phyloP scores from a whole-genome alignment of 1,140 invertebrate species.

The Macrocentrus cingulum region DNA sequence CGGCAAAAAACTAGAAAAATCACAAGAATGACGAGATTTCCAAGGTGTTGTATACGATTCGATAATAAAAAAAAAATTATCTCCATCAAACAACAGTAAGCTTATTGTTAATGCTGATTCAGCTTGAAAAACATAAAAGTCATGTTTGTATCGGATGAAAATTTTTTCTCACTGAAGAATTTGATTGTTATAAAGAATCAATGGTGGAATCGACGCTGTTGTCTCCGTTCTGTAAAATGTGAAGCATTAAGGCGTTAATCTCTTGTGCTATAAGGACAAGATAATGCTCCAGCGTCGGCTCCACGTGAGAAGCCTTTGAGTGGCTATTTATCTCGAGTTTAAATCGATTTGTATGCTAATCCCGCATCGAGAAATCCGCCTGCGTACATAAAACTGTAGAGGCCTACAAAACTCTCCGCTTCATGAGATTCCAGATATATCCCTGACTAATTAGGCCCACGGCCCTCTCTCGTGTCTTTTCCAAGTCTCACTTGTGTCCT shows the following conservation, averaged over 20 bases:
- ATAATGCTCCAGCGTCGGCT: slow-evolving; percentile 54
- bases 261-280: slow-evolving; percentile 48
- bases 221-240: slow-evolving; percentile 43
- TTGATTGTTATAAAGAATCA: no score
- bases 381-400: slow-evolving; percentile 55
- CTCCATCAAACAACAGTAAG: no score
- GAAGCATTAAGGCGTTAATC: slow-evolving; percentile 57
- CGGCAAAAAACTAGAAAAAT: no score
- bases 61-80: no score
- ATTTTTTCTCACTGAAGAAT: no score
- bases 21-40: no score
- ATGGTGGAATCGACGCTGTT: no score
- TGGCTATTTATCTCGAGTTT: slow-evolving; percentile 60
- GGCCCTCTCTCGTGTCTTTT: slow-evolving; percentile 23
- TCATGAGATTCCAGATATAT: slow-evolving; percentile 58
- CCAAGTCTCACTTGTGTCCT: slow-evolving; percentile 3
- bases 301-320: slow-evolving; percentile 55
- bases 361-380: slow-evolving; percentile 53
- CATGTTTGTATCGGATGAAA: no score
- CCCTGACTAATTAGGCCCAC: slow-evolving; percentile 58
- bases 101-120: no score
- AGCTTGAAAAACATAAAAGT: no score
- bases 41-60: no score
- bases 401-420: slow-evolving; percentile 53
- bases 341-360: slow-evolving; percentile 62